These are phyloP conservation scores for Falco rusticolus DNA, from an alignment of 2,797 vertebrate species.

Conservation along the genomic window DNA sequence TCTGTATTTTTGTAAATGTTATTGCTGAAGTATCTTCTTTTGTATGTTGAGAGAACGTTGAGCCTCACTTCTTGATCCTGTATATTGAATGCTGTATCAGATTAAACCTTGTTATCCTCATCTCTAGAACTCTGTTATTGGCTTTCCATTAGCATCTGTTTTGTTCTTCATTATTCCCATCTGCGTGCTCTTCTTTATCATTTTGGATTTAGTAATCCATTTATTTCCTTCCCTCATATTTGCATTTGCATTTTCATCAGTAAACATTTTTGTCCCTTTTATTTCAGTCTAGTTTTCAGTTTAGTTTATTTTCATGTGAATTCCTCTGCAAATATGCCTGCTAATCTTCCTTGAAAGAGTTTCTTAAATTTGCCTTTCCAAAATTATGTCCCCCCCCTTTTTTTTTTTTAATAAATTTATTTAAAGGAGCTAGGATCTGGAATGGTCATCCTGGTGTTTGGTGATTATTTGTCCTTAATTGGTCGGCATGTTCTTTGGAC, in stretches of 20 bases:
- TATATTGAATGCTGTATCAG: neutral
- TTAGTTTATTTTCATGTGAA: neutral
- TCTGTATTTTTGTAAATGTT: neutral
- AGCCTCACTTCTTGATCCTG: neutral
- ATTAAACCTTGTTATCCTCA: neutral
- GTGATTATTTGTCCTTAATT: neutral
- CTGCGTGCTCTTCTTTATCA: constrained; percentile 11
- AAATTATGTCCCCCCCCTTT: neutral
- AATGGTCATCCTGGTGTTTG: neutral
- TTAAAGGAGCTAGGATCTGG: neutral
- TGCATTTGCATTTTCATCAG: neutral
- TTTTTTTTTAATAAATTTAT: neutral
- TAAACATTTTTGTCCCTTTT: neutral
- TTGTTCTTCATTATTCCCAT: neutral
- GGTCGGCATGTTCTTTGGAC: neutral
- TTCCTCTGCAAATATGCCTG: neutral
- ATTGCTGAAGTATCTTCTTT: neutral
- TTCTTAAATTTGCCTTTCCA: neutral
- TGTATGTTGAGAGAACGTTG: neutral
- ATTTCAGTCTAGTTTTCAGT: neutral
- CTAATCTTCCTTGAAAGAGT: neutral
- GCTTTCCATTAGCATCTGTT: neutral
- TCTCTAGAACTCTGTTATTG: neutral
- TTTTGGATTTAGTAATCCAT: constrained; percentile 3
- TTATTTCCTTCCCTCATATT: constrained; percentile 17